Conservation (phyloP, 2,888 invertebrate species). For the Laothoe populi region DNA sequence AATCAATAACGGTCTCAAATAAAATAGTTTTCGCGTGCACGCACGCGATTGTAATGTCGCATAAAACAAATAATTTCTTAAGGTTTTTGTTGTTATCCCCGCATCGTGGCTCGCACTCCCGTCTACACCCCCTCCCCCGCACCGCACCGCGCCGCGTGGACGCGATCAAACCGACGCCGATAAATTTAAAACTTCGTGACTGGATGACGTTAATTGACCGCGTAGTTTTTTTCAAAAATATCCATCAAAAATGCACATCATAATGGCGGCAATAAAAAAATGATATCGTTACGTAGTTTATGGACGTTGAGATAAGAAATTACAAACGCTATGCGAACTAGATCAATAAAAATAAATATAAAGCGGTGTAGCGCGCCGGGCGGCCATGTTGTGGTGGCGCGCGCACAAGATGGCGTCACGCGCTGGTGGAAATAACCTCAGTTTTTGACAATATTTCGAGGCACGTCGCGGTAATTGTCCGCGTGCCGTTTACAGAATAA, state of each 20-base stretch:
- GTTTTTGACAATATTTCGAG: constrained; percentile 71
- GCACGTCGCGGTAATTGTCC: constrained; percentile 79
- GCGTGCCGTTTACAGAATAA: constrained; percentile 73
- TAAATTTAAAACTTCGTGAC: constrained; percentile 79
- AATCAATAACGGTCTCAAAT: constrained; percentile 82
- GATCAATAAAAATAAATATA: constrained; percentile 49
- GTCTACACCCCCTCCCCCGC: constrained; percentile 52
- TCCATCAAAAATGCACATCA: constrained; percentile 80
- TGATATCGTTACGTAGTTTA: constrained; percentile 66
- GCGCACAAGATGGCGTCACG: constrained; percentile 63
- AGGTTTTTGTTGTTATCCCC: constrained; percentile 72
- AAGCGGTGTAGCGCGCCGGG: constrained; percentile 28
- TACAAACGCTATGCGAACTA: constrained; percentile 50
- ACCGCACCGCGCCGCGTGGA: constrained; percentile 45
- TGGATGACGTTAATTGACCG: constrained; percentile 75
- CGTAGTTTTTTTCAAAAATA: constrained; percentile 65
- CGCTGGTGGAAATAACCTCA: constrained; percentile 56
- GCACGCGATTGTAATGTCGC: constrained; percentile 81
- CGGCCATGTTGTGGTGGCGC: constrained; percentile 59
- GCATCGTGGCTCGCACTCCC: constrained; percentile 66
- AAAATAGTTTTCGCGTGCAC: constrained; percentile 82
- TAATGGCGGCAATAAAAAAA: constrained; percentile 71
- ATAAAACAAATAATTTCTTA: constrained; percentile 81
- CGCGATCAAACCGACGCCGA: constrained; percentile 65
- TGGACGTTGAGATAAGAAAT: constrained; percentile 55